Evolutionary conservation across 2,113 vertebrate genomes (phyloP).

Genomic region (Hydropotes inermis): DNA sequence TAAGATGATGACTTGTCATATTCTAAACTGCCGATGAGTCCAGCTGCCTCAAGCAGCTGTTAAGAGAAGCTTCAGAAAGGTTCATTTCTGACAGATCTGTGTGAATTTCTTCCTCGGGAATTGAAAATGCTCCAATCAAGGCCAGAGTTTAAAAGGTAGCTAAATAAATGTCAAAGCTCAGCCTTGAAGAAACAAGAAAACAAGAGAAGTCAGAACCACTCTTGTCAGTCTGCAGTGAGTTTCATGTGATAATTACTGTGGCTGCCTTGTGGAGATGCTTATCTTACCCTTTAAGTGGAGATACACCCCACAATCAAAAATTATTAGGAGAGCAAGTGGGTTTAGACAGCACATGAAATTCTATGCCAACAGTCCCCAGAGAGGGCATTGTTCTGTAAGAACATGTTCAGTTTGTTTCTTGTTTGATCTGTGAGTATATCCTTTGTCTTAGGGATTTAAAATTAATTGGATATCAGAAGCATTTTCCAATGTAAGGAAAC

Average conservation of each 20-base stretch:
- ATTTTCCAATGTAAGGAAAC: neutral
- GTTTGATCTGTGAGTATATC: neutral
- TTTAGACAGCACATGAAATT: neutral
- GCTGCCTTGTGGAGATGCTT: neutral
- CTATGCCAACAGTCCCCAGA: neutral
- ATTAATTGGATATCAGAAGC: neutral
- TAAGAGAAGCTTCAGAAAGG: conserved; percentile 29
- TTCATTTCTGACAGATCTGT: conserved; percentile 32
- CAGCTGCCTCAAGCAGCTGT: neutral
- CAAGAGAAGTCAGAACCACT: neutral
- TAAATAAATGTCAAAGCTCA: conserved; percentile 34
- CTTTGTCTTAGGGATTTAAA: neutral
- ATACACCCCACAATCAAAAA: neutral
- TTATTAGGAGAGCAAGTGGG: neutral
- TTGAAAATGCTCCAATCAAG: conserved; percentile 39
- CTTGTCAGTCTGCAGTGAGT: neutral
- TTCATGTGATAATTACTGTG: neutral
- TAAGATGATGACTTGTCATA: neutral
- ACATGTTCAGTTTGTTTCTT: neutral
- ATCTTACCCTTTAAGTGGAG: neutral
- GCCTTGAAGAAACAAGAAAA: neutral
- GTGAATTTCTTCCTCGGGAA: neutral
- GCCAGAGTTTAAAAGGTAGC: conserved; percentile 21
- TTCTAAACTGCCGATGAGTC: neutral
- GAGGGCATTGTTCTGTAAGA: neutral